Percentiles rank a stretch among this genome's conserved stretches.
phyloP scores from a whole-genome alignment of 53 echinoderm and acorn worm species.

The Paelopatides confundens region DNA sequence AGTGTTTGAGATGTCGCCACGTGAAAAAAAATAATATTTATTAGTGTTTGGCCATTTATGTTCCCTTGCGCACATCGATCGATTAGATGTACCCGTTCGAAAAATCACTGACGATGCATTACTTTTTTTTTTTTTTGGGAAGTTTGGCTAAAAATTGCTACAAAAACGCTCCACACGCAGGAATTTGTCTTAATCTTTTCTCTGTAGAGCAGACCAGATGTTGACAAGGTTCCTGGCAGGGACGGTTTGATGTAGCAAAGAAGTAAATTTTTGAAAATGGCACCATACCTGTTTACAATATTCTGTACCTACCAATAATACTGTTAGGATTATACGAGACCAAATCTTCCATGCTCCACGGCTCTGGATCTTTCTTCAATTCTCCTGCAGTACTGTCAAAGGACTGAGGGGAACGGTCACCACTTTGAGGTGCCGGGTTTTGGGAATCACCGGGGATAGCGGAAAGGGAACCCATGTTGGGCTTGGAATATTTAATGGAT shows the following conservation, averaged over 20 bases:
- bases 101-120: no score
- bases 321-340: slow-evolving; percentile 13
- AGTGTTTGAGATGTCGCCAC: no score
- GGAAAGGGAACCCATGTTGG: background rate
- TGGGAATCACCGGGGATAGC: background rate
- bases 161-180: background rate
- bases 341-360: slow-evolving; percentile 44
- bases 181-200: background rate
- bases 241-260: background rate
- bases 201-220: background rate
- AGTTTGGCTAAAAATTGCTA: no score
- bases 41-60: no score
- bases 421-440: background rate
- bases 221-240: background rate
- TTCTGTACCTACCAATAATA: slow-evolving; percentile 43
- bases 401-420: background rate
- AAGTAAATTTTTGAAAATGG: background rate
- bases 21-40: no score
- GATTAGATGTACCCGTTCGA: no score
- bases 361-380: slow-evolving; percentile 12
- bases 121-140: no score
- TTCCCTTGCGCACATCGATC: no score
- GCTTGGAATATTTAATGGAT: background rate
- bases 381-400: background rate
- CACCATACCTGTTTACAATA: background rate